A percentile compares a stretch with the other conserved stretches of the same genome.
These are phyloP conservation scores for Ophonus ardosiacus DNA, from an alignment of 2,888 invertebrate species.

Conservation along the genomic window DNA sequence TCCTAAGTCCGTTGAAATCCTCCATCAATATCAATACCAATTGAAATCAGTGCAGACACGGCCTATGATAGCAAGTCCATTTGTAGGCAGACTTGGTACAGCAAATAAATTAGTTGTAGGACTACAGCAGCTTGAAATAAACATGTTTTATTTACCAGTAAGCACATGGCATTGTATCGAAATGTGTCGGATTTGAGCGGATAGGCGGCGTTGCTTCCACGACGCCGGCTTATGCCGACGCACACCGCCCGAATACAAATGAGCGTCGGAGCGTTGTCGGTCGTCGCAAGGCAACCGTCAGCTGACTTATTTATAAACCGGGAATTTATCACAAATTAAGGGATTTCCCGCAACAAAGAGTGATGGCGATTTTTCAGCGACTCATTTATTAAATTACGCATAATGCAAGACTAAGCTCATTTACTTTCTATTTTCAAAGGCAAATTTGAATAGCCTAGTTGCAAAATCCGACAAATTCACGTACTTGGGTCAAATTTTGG, in stretches of 20 bases:
- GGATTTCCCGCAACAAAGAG: constrained; percentile 34
- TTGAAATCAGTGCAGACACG: constrained; percentile 18
- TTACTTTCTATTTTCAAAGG: neutral
- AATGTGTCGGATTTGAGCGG: constrained; percentile 58
- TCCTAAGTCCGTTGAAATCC: neutral
- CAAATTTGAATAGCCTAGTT: too few relatives aligned
- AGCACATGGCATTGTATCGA: constrained; percentile 60
- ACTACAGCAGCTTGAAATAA: constrained; percentile 52
- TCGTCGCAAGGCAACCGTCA: constrained; percentile 7
- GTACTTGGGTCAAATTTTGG: too few relatives aligned
- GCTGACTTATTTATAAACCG: constrained; percentile 61
- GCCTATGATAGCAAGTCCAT: neutral
- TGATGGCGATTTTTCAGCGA: neutral
- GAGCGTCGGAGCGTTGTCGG: constrained; percentile 1
- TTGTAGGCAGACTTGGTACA: constrained; percentile 6
- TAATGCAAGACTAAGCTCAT: neutral
- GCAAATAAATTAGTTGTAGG: constrained; percentile 59
- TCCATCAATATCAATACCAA: constrained; percentile 11
- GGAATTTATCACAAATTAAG: constrained; percentile 62
- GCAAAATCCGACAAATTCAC: too few relatives aligned
- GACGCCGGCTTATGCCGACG: constrained; percentile 12
- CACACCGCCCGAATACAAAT: constrained; percentile 54
- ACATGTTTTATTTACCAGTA: constrained; percentile 63
- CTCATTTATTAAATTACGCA: neutral
- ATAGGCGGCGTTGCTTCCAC: neutral